A percentile compares a stretch with the other conserved stretches of the same genome.
Evolutionary conservation across 2,113 vertebrate species (phyloP).

Genomic region (Colaptes auratus): DNA sequence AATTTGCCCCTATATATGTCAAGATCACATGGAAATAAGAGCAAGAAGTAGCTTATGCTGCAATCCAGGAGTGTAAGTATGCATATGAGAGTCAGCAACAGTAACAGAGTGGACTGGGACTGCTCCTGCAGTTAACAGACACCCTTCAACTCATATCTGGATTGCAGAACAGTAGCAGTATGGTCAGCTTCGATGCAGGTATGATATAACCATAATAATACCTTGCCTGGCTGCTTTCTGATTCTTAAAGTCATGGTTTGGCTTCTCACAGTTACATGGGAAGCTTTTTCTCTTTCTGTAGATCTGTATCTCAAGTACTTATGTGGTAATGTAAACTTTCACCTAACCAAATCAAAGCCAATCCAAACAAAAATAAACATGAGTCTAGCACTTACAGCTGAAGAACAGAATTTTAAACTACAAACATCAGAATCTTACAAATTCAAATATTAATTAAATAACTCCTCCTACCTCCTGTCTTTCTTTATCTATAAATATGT

Average conservation of each 20-base stretch:
- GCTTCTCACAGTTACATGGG: neutral
- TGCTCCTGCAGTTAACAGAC: neutral
- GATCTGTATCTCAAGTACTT: neutral
- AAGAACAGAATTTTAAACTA: neutral
- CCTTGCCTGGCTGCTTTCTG: neutral
- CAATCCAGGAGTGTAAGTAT: neutral
- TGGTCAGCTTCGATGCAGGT: neutral
- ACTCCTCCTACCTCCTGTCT: neutral
- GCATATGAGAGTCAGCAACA: fast-evolving
- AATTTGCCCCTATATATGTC: neutral
- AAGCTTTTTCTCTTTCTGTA: neutral
- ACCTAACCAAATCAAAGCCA: neutral
- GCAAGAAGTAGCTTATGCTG: neutral
- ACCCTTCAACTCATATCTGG: neutral
- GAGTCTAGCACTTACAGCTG: neutral
- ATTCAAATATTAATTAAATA: neutral
- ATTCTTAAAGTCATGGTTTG: neutral
- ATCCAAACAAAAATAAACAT: neutral
- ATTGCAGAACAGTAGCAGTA: neutral
- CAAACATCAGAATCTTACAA: neutral
- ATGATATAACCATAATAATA: neutral
- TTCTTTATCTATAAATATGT: neutral
- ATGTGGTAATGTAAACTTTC: fast-evolving
- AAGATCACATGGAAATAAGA: neutral
- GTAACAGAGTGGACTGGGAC: neutral